phyloP scores from a whole-genome alignment of 1,140 invertebrate species.

The Lasaia peninsularis region DNA sequence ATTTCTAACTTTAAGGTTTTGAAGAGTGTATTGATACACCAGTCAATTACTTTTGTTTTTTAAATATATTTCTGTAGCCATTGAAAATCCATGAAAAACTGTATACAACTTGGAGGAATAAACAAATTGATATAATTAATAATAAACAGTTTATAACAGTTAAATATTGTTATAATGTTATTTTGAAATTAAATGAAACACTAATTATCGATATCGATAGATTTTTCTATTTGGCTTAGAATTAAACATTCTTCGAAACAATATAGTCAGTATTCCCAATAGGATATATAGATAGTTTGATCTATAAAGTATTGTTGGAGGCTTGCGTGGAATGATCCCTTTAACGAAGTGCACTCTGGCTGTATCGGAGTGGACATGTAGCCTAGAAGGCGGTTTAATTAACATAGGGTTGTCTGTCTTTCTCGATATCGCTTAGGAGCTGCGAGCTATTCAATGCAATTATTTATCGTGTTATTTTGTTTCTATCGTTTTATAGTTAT shows the following conservation, averaged over 20 bases:
- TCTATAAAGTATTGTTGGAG: conserved; percentile 44
- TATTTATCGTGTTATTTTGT: conserved; percentile 9
- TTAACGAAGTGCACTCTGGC: conserved; percentile 49
- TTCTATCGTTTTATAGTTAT: conserved; percentile 4
- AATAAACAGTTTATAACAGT: no score
- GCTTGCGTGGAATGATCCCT: conserved; percentile 47
- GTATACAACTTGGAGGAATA: no score
- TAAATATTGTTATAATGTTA: no score
- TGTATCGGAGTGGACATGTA: conserved; percentile 35
- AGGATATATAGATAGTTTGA: conserved; percentile 42
- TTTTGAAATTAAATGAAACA: no score
- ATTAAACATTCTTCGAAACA: background rate
- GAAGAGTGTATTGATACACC: no score
- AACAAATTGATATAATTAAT: no score
- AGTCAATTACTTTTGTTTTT: no score
- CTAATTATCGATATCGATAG: background rate
- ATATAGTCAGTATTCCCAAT: conserved; percentile 34
- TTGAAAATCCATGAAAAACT: no score
- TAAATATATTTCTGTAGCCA: no score
- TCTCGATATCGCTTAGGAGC: conserved; percentile 13
- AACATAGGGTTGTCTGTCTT: conserved; percentile 28
- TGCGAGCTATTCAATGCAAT: background rate
- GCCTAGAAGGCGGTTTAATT: conserved; percentile 43
- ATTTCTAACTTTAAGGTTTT: no score
- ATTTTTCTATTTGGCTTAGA: background rate